Base-by-base conservation (phyloP, 2,797 vertebrate species). In the Lacerta bilineata region DNA sequence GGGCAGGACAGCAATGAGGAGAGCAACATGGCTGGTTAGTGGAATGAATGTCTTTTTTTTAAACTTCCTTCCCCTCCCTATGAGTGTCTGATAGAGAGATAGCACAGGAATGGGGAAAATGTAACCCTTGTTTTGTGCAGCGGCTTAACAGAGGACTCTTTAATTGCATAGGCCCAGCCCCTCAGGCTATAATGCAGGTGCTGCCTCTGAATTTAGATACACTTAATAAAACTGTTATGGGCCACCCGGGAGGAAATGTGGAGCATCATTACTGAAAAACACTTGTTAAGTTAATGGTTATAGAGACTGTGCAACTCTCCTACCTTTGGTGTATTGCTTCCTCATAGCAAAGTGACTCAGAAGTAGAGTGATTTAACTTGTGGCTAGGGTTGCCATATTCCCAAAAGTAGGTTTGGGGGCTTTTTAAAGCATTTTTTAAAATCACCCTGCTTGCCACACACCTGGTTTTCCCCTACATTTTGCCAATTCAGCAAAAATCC, bases 261-360 rank as follows among this genome's bases (percentile, higher is more conserved):
- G 69, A 71, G 39, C 64, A 55, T 61, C 8, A 81, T 88, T 50
- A 86, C 78, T 33, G 83, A 80, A 89, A 87, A 61, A 81, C 41
- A 76, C 25, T 69, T 27, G 77, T 86, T 50, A 90, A 76, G 61
- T 9, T 83, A 88, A 92, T 88, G 74, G 9, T 29, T 50, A 59
- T 33, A 61, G 77, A 23, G 36, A 41, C 13, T 87, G 87, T 74
- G 59, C 0, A 10, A 69, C 71, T 86, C 71, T 20, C 0, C 17
- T 9, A 85, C 80, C 43, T 36, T 41, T 92, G 87, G 74, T 76
- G 89, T 64, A 13, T 80, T 55, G 8, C 27, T 55, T 83, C 1
- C 0, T 39, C 84, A 80, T n/a, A 36, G 81, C 50, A 36, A 36
- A 85, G 29, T n/a, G 3, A 86, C 68, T 91, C 15, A 81, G 77